These are phyloP conservation scores for Oncorhynchus mykiss DNA, from an alignment of 2,113 vertebrate genomes.

Conservation along the genomic window DNA sequence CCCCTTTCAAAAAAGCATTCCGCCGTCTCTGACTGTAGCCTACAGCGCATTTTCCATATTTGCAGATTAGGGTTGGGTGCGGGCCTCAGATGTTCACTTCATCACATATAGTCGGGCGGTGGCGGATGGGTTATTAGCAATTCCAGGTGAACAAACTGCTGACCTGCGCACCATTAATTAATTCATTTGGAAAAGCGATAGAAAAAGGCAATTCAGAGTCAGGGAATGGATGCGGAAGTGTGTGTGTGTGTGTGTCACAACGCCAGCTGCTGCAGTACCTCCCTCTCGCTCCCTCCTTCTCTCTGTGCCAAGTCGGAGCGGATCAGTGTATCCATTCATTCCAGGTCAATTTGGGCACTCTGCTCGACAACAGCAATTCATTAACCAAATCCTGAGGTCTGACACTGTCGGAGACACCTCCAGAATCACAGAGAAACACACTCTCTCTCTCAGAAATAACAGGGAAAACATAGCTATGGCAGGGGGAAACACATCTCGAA, in stretches of 20 bases:
- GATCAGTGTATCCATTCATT: constrained; percentile 71
- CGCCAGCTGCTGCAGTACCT: neutral
- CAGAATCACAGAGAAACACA: neutral
- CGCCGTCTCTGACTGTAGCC: too few relatives aligned
- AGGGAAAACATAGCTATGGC: neutral
- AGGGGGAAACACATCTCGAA: too few relatives aligned
- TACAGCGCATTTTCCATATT: too few relatives aligned
- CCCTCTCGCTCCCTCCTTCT: neutral
- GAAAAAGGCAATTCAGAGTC: neutral
- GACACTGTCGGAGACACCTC: constrained; percentile 17
- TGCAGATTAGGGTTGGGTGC: too few relatives aligned
- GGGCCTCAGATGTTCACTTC: too few relatives aligned
- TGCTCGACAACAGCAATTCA: constrained; percentile 61
- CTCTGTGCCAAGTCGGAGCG: constrained; percentile 31
- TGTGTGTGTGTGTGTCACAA: neutral
- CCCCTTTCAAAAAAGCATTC: too few relatives aligned
- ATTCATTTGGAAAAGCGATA: too few relatives aligned
- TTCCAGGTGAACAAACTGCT: too few relatives aligned
- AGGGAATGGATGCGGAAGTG: neutral
- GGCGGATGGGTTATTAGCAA: too few relatives aligned
- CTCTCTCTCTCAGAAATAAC: neutral
- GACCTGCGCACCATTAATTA: too few relatives aligned
- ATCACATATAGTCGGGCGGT: too few relatives aligned
- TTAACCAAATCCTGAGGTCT: constrained; percentile 59
- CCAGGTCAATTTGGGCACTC: constrained; percentile 65